Percentiles rank a stretch among this genome's conserved stretches.
These are phyloP conservation scores for Scortum barcoo DNA, from an alignment of 2,113 vertebrate species.

Conservation along the genomic window DNA sequence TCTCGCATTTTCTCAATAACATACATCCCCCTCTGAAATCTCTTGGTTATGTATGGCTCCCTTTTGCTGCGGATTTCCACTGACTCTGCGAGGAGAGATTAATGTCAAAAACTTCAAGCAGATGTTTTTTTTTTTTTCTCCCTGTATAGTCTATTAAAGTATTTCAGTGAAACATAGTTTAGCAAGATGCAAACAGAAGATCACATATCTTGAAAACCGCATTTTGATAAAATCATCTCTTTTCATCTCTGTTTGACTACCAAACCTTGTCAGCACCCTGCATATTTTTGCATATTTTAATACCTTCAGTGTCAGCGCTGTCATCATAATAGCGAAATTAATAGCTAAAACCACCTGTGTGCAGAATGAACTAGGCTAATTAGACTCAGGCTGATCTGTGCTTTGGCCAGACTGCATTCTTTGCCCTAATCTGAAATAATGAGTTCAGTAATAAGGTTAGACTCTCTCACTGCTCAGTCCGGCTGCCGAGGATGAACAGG, in stretches of 20 bases:
- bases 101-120: conserved; percentile 54
- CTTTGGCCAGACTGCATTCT: conserved; percentile 35
- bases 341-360: conserved; percentile 35
- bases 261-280: not conserved
- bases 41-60: conserved; percentile 30
- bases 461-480: conserved; percentile 57
- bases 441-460: conserved; percentile 74
- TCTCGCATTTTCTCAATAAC: conserved; percentile 18
- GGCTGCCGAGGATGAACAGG: conserved; percentile 35
- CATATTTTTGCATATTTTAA: conserved; percentile 30
- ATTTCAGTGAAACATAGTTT: conserved; percentile 9
- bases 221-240: conserved; percentile 1
- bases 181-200: not conserved
- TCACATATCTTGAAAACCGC: conserved; percentile 1
- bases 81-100: conserved; percentile 52
- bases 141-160: not conserved
- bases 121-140: conserved; percentile 54
- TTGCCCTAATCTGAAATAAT: conserved; percentile 75
- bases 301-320: not conserved
- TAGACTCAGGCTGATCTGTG: conserved; percentile 30
- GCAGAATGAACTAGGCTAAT: conserved; percentile 50
- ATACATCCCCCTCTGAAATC: conserved; percentile 22
- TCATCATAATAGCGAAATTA: conserved; percentile 23
- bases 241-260: not conserved
- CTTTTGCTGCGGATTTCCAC: conserved; percentile 51